phyloP scores from a whole-genome alignment of 2,797 vertebrate species.

The Petrocephalus sullivani region DNA sequence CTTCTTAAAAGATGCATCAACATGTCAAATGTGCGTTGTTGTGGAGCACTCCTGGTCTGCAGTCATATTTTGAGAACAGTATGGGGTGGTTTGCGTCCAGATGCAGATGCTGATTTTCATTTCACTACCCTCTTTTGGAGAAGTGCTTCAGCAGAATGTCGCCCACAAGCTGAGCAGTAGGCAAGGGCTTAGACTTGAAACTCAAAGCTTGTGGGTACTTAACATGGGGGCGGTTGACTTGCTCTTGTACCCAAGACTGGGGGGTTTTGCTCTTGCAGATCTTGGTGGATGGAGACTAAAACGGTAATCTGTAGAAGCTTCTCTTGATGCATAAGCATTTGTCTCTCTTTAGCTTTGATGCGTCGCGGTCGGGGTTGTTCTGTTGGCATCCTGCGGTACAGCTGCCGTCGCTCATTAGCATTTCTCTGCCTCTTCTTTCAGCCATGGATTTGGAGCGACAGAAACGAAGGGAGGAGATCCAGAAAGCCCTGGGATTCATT shows the following conservation, averaged over 20 bases:
- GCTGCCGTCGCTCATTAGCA: neutral
- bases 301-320: neutral
- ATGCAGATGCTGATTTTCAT: neutral
- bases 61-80: neutral
- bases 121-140: neutral
- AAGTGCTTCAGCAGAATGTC: neutral
- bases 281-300: neutral
- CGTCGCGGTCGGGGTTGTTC: neutral
- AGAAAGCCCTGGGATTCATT: constrained; percentile 94
- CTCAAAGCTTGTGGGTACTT: neutral
- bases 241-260: neutral
- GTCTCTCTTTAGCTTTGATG: neutral
- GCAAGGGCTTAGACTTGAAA: neutral
- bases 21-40: neutral
- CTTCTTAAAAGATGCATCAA: neutral
- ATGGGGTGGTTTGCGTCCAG: neutral
- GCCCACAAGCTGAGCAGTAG: neutral
- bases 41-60: neutral
- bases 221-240: neutral
- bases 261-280: neutral
- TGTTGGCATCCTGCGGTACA: neutral
- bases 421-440: constrained; percentile 25
- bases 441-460: constrained; percentile 78
- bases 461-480: constrained; percentile 92
- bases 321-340: neutral